Conservation (phyloP, 2,113 vertebrate species). For the Pantherophis guttatus region DNA sequence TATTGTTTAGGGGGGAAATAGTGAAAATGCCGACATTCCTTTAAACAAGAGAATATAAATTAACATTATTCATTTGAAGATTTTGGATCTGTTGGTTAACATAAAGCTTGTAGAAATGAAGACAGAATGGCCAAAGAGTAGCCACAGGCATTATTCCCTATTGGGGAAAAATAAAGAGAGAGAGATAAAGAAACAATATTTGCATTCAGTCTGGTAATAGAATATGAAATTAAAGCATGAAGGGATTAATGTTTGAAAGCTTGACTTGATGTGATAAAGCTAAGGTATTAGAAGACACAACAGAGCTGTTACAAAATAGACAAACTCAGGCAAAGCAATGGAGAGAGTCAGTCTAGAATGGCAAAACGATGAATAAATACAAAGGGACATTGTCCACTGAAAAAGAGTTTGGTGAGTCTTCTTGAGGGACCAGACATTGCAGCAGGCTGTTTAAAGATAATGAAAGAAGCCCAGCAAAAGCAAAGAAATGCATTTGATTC, state of each 20-base stretch:
- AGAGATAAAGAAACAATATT: constrained; percentile 44
- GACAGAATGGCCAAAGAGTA: constrained; percentile 46
- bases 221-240: constrained; percentile 82
- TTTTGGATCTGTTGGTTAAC: constrained; percentile 44
- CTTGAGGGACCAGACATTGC: constrained; percentile 69
- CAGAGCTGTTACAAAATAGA: constrained; percentile 78
- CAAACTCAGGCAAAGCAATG: constrained; percentile 80
- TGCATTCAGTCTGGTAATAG: constrained; percentile 78
- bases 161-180: not conserved
- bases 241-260: constrained; percentile 81
- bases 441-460: constrained; percentile 71
- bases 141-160: constrained; percentile 54
- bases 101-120: constrained; percentile 40
- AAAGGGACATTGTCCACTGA: constrained; percentile 75
- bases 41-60: constrained; percentile 22
- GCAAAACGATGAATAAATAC: constrained; percentile 90
- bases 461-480: constrained; percentile 72
- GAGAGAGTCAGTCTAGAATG: constrained; percentile 79
- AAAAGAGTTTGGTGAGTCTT: constrained; percentile 75
- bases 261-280: constrained; percentile 79
- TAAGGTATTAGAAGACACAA: constrained; percentile 77
- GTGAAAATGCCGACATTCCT: constrained; percentile 12
- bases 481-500: constrained; percentile 76
- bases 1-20: constrained; percentile 21
- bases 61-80: constrained; percentile 37